These are phyloP conservation scores for Bombycilla garrulus DNA, from an alignment of 2,113 vertebrate species.

Conservation along the genomic window DNA sequence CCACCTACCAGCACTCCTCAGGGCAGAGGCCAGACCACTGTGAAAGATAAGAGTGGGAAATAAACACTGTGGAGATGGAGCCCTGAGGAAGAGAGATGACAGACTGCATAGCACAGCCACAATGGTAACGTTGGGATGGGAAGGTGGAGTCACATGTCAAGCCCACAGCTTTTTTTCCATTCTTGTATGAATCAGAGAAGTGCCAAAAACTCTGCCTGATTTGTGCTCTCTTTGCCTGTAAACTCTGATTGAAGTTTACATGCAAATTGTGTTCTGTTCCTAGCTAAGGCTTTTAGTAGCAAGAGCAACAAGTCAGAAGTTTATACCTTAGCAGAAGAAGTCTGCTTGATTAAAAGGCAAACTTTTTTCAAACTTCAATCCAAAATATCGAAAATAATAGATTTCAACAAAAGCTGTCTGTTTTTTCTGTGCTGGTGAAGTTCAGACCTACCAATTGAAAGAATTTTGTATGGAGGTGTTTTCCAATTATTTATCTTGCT, in stretches of 20 bases:
- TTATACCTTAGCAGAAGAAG: background rate
- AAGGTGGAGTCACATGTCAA: background rate
- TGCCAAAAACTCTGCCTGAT: background rate
- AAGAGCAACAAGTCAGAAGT: background rate
- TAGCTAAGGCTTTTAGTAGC: background rate
- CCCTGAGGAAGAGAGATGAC: background rate
- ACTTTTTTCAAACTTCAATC: background rate
- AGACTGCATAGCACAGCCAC: background rate
- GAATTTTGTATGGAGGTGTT: background rate
- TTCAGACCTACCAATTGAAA: background rate
- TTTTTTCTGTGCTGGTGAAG: background rate
- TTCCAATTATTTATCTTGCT: background rate
- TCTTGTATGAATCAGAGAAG: background rate
- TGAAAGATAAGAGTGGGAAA: background rate
- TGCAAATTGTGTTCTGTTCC: background rate
- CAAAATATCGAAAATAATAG: background rate
- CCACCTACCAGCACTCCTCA: background rate
- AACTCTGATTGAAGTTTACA: background rate
- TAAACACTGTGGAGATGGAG: background rate
- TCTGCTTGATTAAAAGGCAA: background rate
- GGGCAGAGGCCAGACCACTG: background rate
- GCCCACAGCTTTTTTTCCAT: background rate
- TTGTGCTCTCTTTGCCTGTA: background rate
- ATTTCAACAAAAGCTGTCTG: background rate
- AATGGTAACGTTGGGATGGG: accelerated